Evolutionary conservation across 2,113 vertebrate species (phyloP), one percentile per base, ranked within the genome.

Genomic region (Perca schrenkii): DNA sequence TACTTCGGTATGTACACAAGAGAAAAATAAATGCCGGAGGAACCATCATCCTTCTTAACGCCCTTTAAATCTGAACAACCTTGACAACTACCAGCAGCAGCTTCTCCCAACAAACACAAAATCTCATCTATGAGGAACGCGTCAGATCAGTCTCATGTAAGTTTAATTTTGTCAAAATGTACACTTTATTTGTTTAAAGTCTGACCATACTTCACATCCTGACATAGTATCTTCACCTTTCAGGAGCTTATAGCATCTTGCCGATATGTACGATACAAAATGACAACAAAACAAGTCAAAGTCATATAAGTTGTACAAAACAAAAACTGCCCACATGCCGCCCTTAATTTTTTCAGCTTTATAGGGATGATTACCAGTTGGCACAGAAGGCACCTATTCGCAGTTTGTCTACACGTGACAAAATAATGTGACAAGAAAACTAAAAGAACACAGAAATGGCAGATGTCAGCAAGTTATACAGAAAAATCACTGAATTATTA

Each of bases 401-500:
- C 4, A 31, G 16, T 28, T 12, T 62, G 46, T 60, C 43, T 34
- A 66, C 69, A 74, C 0, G 7, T 60, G 5, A 61, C 16, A 25
- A 47, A 60, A 61, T 11, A 5, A 14, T 17, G 5, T 4, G 3
- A 40, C 43, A 81, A 52, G 15, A 58, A 61, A 25, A 52, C 6
- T 28, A 28, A 47, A 34, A 34, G 4, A 1, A 25, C 22, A 12
- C 4, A 68, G n/a, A 53, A 10, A 46, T 0, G 7, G 13, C 28
- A 57, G 6, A 57, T 31, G 69, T 56, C 69, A 22, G 13, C 21
- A 61, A 43, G 54, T 31, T 6, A 17, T 16, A 16, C 10, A 74
- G 15, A 63, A 64, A 64, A 50, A n/a, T 67, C 22, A 22, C 22
- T 36, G n/a, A 75, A 62, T 43, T 34, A 66, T 73, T 22, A 65